These are phyloP conservation scores for Semicossyphus pulcher DNA, from an alignment of 2,113 vertebrate genomes.

Conservation along the genomic window DNA sequence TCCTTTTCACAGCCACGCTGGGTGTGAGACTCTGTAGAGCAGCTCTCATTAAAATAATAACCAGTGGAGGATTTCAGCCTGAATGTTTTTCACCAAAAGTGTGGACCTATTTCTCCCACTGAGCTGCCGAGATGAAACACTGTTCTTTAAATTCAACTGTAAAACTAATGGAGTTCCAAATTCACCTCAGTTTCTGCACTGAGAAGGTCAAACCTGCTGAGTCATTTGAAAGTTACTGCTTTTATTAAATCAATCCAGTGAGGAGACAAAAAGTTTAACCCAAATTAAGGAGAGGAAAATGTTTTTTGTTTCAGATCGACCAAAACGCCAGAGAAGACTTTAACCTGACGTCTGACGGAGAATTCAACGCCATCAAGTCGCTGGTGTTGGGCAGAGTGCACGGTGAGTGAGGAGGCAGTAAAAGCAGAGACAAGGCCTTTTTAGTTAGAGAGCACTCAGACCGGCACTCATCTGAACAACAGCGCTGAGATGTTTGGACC, in stretches of 20 bases:
- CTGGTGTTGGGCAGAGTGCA: conserved; percentile 65
- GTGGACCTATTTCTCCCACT: conserved; percentile 6
- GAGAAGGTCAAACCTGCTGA: background rate
- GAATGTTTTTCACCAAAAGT: conserved; percentile 25
- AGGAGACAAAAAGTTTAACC: background rate
- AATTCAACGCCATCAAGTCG: conserved; percentile 61
- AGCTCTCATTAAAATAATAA: conserved; percentile 50
- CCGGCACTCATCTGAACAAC: conserved; percentile 8
- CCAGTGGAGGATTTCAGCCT: conserved; percentile 36
- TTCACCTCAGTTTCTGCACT: background rate
- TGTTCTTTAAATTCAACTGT: background rate
- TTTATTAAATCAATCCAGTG: background rate
- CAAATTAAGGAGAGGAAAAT: background rate
- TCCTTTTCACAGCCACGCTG: background rate
- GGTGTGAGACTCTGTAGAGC: conserved; percentile 9
- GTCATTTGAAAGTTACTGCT: background rate
- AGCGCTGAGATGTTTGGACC: conserved; percentile 1
- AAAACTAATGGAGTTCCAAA: background rate
- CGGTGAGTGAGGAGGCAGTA: conserved; percentile 42
- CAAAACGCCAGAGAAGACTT: conserved; percentile 65
- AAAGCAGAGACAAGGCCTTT: background rate
- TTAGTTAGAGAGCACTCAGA: conserved; percentile 10
- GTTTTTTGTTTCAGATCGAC: conserved; percentile 58
- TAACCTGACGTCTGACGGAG: conserved; percentile 68
- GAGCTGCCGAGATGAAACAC: conserved; percentile 12